Evolutionary conservation across 2,888 invertebrate genomes (phyloP), one percentile per base, ranked within the genome.

Genomic region (Cancer borealis): DNA sequence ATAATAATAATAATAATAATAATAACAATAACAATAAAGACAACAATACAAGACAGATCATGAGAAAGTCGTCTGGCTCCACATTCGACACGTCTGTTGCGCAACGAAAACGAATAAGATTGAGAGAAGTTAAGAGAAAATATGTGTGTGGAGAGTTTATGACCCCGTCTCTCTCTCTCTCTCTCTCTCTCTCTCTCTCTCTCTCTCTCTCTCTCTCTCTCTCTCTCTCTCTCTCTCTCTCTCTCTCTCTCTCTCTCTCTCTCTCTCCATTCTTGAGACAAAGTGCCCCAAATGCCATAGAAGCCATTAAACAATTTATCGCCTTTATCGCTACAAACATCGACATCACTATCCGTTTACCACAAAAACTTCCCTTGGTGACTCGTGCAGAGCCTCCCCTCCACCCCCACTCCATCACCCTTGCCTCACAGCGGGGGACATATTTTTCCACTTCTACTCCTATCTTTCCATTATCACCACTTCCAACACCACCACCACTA

Each of bases 181-280:
- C 30, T 30, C 79, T 79, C 79, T 79, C 79, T 79, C 30, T 79
- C 79, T 39, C 79, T 79, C 79, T 79, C 79, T 79, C 79, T 79
- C 79, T 79, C 79, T 79, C 79, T 79, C 79, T 79, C 79, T 79
- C 66, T 79, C 79, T 79, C 79, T 79, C 79, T 79, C 79, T 79
- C 79, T 79, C 79, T 79, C 79, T 66, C 79, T 79, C 79, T 79
- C 79, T 79, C 79, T 79, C 79, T 79, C 79, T 79, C 79, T 79
- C 79, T 79, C 79, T 79, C 79, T 79, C 79, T 79, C 79, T 30
- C 30, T 30, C 79, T 4, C 14, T 66, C 30, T 30, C 26, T 8
- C 30, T 30, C 12, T 79, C 30, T 10, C 30, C 30, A 30, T 79
- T 66, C 21, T 66, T n/a, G 66, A 21, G 21, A 66, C 14, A n/a